Percentiles rank a stretch among this genome's conserved stretches.
These are phyloP conservation scores for Callionymus lyra DNA, from an alignment of 2,113 vertebrate genomes.

Conservation along the genomic window DNA sequence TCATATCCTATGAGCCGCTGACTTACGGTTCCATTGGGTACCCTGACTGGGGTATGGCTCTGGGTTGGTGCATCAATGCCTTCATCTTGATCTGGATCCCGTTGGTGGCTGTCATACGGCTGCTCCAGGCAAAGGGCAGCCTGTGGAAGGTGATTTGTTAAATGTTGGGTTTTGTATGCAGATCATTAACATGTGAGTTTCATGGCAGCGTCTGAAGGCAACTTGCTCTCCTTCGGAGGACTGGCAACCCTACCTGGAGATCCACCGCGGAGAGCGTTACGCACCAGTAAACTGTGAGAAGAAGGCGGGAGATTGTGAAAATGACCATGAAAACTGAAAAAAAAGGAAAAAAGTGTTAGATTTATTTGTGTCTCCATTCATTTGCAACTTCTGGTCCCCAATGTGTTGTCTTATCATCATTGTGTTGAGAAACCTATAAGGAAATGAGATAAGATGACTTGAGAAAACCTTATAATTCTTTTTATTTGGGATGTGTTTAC, in stretches of 20 bases:
- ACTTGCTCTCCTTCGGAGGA: constrained; percentile 70
- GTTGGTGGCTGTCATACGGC: constrained; percentile 67
- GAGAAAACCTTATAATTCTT: too few relatives aligned
- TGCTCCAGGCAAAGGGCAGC: constrained; percentile 69
- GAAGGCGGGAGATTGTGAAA: too few relatives aligned
- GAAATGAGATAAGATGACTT: too few relatives aligned
- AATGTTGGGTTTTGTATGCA: background rate
- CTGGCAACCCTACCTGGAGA: constrained; percentile 83
- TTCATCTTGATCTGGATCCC: constrained; percentile 88
- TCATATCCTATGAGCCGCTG: constrained; percentile 67
- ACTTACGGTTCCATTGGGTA: constrained; percentile 68
- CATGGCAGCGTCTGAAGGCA: constrained; percentile 68
- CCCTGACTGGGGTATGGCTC: constrained; percentile 73
- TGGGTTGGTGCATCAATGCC: constrained; percentile 85
- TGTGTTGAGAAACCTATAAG: too few relatives aligned
- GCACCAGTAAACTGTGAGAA: too few relatives aligned
- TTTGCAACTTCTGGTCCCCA: too few relatives aligned
- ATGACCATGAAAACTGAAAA: too few relatives aligned
- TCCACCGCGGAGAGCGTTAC: constrained; percentile 78
- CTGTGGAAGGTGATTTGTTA: constrained; percentile 63
- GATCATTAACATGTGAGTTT: background rate
- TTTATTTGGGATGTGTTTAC: too few relatives aligned
- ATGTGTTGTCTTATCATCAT: too few relatives aligned
- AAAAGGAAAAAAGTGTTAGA: too few relatives aligned
- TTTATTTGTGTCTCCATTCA: too few relatives aligned